Conservation (phyloP, 92 coral and sea anemone genomes). For the Epizoanthus stellaris region DNA sequence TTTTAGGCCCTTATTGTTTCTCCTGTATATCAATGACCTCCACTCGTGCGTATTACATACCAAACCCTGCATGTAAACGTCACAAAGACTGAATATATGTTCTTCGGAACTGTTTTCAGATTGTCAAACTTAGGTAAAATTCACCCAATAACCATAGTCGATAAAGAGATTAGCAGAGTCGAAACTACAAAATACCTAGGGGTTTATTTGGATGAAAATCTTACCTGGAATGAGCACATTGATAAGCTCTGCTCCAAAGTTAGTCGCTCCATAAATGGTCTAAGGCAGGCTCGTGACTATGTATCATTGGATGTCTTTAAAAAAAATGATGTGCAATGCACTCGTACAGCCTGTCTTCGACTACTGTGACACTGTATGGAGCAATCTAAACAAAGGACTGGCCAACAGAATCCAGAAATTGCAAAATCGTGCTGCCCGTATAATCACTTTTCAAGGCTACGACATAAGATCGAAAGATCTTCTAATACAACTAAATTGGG, state of each 20-base stretch:
- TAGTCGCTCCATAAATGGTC: conserved; percentile 47
- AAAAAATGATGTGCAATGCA: conserved; percentile 45
- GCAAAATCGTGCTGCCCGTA: conserved; percentile 60
- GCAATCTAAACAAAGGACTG: conserved; percentile 44
- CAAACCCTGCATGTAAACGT: conserved; percentile 41
- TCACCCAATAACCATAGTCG: conserved; percentile 11
- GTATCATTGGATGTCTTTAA: conserved; percentile 23
- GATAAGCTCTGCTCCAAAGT: conserved; percentile 39
- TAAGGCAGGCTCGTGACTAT: conserved; percentile 54
- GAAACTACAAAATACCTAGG: conserved; percentile 31
- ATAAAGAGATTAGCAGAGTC: conserved; percentile 31
- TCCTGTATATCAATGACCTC: not conserved
- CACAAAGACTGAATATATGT: conserved; percentile 56
- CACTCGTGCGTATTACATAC: no score
- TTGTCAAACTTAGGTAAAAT: conserved; percentile 35
- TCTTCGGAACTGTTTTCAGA: conserved; percentile 32
- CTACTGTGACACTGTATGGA: conserved; percentile 33
- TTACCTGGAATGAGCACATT: conserved; percentile 14
- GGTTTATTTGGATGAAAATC: conserved; percentile 12
- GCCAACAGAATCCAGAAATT: conserved; percentile 50
- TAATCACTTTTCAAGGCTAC: conserved; percentile 15
- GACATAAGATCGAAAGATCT: no score
- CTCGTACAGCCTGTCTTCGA: conserved; percentile 49
- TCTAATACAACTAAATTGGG: no score
- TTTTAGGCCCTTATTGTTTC: no score